Base-by-base conservation (phyloP, 2,113 vertebrate genomes). In the Prionailurus viverrinus region DNA sequence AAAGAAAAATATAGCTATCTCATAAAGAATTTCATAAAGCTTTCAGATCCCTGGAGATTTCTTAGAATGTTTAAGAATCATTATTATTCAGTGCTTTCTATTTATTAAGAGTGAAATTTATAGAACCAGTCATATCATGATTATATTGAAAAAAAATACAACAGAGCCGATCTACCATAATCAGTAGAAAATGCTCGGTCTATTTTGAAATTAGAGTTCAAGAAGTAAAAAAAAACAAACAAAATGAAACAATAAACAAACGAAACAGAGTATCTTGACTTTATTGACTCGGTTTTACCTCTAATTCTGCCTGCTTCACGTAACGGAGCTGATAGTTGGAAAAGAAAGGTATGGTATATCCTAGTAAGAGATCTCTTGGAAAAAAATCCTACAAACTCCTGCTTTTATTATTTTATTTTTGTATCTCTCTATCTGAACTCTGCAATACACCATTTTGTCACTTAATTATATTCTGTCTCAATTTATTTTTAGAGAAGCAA, bases 61-160 rank as follows among this genome's bases (percentile, higher is more conserved):
- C 8, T 9, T 0, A 41, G 31, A 29, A 48, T 95, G 33, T 12
- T 63, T 68, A 45, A 89, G 48, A 41, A 68, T 45, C 25, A 41
- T 55, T 63, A 86, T 81, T 68, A 63, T 12, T 51, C 86, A 45
- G 4, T 41, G 27, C 5, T 73, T 41, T 74, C 78, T 89, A 48
- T 94, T 96, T 89, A 53, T 68, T 73, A 76, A 85, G 21, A n/a
- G 33, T 74, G 19, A 82, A 86, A 55, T 65, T 71, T 91, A n/a
- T 25, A 53, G 16, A 94, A 48, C 31, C 19, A 74, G 7, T 76
- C 19, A 65, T 3, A 48, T 86, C 18, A 4, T 41, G 33, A 79
- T 88, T 80, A 7, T 0, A 68, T 10, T 69, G 19, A 81, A 10
- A 74, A 74, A 92, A 48, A 25, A 19, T 74, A n/a, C 41, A n/a